Evolutionary conservation across 2,797 vertebrate species (phyloP), one percentile per base, ranked within the genome.

Genomic region (Manis javanica): DNA sequence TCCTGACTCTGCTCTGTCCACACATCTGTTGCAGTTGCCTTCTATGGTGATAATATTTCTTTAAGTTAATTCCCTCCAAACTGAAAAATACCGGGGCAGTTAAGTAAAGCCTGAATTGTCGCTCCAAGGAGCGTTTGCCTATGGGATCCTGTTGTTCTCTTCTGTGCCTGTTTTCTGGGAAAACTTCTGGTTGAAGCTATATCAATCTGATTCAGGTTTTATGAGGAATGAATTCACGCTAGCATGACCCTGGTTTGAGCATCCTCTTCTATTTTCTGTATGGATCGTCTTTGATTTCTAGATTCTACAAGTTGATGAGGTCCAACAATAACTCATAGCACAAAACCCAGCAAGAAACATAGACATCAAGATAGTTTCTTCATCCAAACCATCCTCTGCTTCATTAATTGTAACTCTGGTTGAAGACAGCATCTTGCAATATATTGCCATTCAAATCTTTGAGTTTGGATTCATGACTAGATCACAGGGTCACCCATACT

Each of bases 321-420:
- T 34, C 99, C 99, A 26, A 99, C 98, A 72, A 99, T 71, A 88
- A 99, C 98, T 18, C 99, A 98, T 29, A 99, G 98, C 21, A 99
- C 98, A 88, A 99, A 99, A 18, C 99, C 99, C 99, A 46, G 98
- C 99, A 0, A 99, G 99, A 98, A 99, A 99, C 96, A 99, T 98
- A 59, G 99, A 99, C 99, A 99, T 98, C 98, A 99, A 99, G 98
- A 99, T 99, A 98, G 99, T 99, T 98, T 99, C 99, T 98, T 99
- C 99, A 96, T 99, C 99, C 74, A 99, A 95, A 0, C 99, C 99
- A 83, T 99, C 99, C 89, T 99, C 99, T 75, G 78, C 98, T 98
- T 99, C 99, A 13, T 99, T 99, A 97, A 99, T 98, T 66, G 99
- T 99, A 92, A 99, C 99, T 0, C 98, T 99, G 99, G 98, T 99